Evolutionary conservation across 2,888 invertebrate species (phyloP).

Genomic region (Meta bourneti): DNA sequence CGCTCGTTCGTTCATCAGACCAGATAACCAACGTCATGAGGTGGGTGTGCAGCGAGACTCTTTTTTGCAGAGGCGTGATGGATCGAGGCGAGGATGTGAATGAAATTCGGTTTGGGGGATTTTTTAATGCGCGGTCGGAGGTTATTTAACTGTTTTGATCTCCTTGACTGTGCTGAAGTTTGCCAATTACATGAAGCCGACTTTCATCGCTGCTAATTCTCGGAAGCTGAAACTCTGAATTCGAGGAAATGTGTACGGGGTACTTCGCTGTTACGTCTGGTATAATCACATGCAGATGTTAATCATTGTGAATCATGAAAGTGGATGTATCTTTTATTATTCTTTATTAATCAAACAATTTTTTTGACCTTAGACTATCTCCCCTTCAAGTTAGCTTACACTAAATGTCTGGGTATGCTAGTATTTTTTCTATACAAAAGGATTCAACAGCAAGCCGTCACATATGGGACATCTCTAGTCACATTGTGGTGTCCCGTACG

Average conservation of each 20-base stretch:
- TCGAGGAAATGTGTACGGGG: no score
- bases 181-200: slow-evolving; percentile 14
- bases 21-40: slow-evolving; percentile 39
- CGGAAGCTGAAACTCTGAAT: background rate
- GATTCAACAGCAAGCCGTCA: no score
- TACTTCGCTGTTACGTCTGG: no score
- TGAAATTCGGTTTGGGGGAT: slow-evolving; percentile 20
- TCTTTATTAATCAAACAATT: no score
- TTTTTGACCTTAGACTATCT: no score
- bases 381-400: no score
- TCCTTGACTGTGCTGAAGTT: background rate
- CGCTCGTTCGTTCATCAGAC: slow-evolving; percentile 17
- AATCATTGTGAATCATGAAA: no score
- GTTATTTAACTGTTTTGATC: slow-evolving; percentile 40
- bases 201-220: background rate
- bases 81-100: slow-evolving; percentile 50
- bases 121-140: background rate
- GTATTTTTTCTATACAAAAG: background rate
- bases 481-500: background rate
- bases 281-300: no score
- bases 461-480: no score
- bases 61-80: slow-evolving; percentile 60
- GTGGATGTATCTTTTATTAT: background rate
- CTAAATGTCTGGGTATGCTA: background rate
- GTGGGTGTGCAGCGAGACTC: background rate